Conservation (phyloP, 2,113 vertebrate genomes). For the Terrapene triunguis region DNA sequence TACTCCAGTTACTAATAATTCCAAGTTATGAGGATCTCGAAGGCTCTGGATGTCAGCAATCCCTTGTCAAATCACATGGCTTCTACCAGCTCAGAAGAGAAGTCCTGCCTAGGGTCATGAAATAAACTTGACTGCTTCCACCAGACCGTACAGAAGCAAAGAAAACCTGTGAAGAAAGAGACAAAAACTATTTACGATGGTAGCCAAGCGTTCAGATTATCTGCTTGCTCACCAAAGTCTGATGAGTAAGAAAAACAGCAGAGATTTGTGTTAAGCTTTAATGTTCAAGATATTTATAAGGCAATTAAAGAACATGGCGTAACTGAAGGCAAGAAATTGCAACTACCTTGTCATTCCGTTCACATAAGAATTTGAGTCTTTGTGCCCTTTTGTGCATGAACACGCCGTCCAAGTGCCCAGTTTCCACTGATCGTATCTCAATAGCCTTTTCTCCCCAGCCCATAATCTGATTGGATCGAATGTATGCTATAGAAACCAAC, state of each 20-base stretch:
- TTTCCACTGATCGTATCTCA: slow-evolving; percentile 98
- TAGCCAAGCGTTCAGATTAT: not conserved
- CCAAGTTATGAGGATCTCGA: slow-evolving; percentile 80
- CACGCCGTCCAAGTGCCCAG: slow-evolving; percentile 96
- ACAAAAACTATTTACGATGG: not conserved
- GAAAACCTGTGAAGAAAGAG: slow-evolving; percentile 87
- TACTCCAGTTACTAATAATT: slow-evolving; percentile 85
- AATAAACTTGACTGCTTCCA: slow-evolving; percentile 99
- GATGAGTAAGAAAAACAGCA: not conserved
- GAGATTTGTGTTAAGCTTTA: not conserved
- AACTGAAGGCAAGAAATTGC: not conserved
- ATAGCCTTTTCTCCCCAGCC: slow-evolving; percentile 99
- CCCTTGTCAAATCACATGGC: slow-evolving; percentile 49
- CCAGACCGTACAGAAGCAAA: slow-evolving; percentile 97
- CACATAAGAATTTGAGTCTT: slow-evolving; percentile 97
- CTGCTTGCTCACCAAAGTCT: not conserved
- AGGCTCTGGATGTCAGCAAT: slow-evolving; percentile 76
- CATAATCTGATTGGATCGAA: slow-evolving; percentile 99
- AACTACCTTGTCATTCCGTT: slow-evolving; percentile 98
- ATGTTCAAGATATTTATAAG: not conserved
- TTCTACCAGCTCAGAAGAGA: slow-evolving; percentile 99
- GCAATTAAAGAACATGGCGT: accelerated
- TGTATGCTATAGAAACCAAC: slow-evolving; percentile 87
- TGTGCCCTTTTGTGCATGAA: slow-evolving; percentile 99
- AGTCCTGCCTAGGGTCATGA: slow-evolving; percentile 98